Evolutionary conservation across 2,113 vertebrate species (phyloP), one percentile per base, ranked within the genome.

Genomic region (Porphyrio hochstetteri): DNA sequence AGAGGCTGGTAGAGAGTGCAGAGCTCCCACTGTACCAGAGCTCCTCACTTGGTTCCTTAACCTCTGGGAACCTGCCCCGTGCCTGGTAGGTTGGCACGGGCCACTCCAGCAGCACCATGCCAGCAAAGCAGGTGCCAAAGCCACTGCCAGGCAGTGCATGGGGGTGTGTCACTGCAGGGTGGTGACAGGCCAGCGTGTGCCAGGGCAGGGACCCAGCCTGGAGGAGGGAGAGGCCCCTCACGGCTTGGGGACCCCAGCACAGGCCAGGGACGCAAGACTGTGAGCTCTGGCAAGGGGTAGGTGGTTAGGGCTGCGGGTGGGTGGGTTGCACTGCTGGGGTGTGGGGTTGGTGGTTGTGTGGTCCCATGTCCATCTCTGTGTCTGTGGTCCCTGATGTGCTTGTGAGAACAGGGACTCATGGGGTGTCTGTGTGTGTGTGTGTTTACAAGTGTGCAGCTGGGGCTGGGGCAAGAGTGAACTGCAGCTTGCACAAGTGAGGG

Each of bases 191-290:
- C 83, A 86, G 76, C 72, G 9, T 59, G 40, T 86, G 80, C 80
- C 55, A 77, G 76, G 86, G 56, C 76, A 88, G 76, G 50, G 55
- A 91, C 44, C 29, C 64, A 69, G 38, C 44, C 46, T 65, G 74
- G 56, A 93, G n/a, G 38, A 80, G 35, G 19, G 67, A 93, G 64
- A 91, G 33, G 64, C 50, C 64, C 31, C 68, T 55, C 75, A 16
- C 64, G 86, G 33, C 64, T 12, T 69, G 36, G 40, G 46, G 55
- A 78, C n/a, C 33, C 80, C 63, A 56, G 21, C 0, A 4, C 0
- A 0, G 18, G 2, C 28, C 0, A 0, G 44, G 50, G 52, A 61
- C 4, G 0, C 63, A 67, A 83, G 36, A 86, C 61, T 0, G 10
- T 88, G 79, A 95, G 84, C 67, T 64, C 36, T 57, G 36, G 21